phyloP scores from a whole-genome alignment of 2,888 invertebrate species.

The Hyppa rectilinea region DNA sequence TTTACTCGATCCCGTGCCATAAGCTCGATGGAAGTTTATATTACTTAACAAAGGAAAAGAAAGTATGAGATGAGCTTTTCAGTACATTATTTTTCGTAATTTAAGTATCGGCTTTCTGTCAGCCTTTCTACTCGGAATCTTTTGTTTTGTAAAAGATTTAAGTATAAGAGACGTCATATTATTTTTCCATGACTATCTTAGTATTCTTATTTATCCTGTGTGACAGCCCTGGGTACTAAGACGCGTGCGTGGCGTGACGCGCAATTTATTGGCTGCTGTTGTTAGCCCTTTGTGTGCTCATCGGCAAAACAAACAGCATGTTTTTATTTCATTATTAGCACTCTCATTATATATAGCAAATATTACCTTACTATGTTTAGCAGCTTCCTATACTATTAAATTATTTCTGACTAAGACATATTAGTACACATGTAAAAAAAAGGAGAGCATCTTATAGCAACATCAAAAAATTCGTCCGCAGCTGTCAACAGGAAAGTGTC shows the following conservation, averaged over 20 bases:
- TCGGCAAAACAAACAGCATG: conserved; percentile 75
- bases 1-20: too few species aligned
- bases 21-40: too few species aligned
- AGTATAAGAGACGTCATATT: neutral
- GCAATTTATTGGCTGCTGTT: conserved; percentile 64
- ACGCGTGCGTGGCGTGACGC: conserved; percentile 63
- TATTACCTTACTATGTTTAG: conserved; percentile 48
- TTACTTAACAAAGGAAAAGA: too few species aligned
- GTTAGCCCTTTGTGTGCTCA: conserved; percentile 69
- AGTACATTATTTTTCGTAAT: neutral
- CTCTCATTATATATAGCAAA: conserved; percentile 54
- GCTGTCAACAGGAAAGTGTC: too few species aligned
- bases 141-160: neutral
- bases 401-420: too few species aligned
- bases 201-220: neutral
- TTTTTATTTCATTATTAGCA: conserved; percentile 78
- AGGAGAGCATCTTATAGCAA: too few species aligned
- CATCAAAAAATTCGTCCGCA: too few species aligned
- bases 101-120: neutral
- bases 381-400: too few species aligned
- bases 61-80: too few species aligned
- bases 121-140: neutral
- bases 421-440: too few species aligned
- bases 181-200: neutral
- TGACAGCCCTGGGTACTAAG: conserved; percentile 55